These are phyloP conservation scores for Bradysia coprophila DNA, from an alignment of 1,140 invertebrate species.

Conservation along the genomic window DNA sequence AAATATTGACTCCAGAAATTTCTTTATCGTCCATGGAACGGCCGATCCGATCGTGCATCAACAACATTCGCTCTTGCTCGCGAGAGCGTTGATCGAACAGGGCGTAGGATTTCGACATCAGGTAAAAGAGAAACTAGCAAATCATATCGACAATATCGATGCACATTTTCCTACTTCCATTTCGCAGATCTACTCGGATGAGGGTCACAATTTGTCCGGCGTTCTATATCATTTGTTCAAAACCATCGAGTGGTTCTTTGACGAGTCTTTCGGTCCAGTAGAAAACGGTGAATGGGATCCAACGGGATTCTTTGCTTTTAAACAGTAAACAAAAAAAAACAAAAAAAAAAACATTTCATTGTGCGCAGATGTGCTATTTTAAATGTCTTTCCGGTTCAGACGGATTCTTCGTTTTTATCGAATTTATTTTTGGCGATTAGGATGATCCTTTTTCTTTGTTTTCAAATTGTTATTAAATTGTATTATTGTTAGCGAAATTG, in stretches of 20 bases:
- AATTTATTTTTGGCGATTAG: no score
- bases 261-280: constrained; percentile 56
- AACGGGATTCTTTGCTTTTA: constrained; percentile 15
- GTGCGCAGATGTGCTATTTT: no score
- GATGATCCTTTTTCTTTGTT: no score
- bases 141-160: no score
- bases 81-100: constrained; percentile 48
- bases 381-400: no score
- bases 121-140: constrained; percentile 38
- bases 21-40: constrained; percentile 57
- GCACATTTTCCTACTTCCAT: constrained; percentile 7
- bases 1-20: constrained; percentile 36
- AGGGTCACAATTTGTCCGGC: constrained; percentile 50
- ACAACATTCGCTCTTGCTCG: constrained; percentile 66
- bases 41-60: constrained; percentile 66
- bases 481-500: no score
- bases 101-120: constrained; percentile 59
- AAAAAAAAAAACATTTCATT: no score
- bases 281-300: constrained; percentile 51
- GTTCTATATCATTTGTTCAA: constrained; percentile 57
- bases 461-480: no score
- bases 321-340: no score
- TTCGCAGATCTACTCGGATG: constrained; percentile 69
- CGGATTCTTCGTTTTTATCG: no score
- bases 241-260: constrained; percentile 69